These are phyloP conservation scores for Pollenia labialis DNA, from an alignment of 2,888 invertebrate genomes.

Conservation along the genomic window DNA sequence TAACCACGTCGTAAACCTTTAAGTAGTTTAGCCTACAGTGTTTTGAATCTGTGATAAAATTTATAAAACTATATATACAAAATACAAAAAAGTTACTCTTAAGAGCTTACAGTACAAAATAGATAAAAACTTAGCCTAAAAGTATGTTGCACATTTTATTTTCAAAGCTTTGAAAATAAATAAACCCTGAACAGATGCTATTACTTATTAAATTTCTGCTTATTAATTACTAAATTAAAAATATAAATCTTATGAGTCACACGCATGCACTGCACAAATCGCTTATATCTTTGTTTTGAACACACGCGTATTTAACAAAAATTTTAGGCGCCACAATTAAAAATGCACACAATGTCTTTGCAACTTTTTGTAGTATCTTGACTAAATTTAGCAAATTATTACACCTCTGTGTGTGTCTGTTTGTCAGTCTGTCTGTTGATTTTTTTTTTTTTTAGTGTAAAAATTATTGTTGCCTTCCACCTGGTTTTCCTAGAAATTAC, in stretches of 20 bases:
- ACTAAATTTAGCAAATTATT: slow-evolving; percentile 62
- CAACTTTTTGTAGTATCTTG: slow-evolving; percentile 52
- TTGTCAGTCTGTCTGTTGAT: neutral
- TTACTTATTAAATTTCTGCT: neutral
- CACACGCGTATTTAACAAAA: slow-evolving; percentile 6
- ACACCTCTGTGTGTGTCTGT: slow-evolving; percentile 40
- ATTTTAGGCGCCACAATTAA: slow-evolving; percentile 62
- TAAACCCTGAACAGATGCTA: neutral
- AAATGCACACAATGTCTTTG: slow-evolving; percentile 61
- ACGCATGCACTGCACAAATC: slow-evolving; percentile 1
- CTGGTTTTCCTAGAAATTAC: slow-evolving; percentile 51
- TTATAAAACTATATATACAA: too few relatives aligned
- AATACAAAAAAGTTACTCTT: too few relatives aligned
- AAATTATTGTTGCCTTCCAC: slow-evolving; percentile 28
- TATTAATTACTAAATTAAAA: slow-evolving; percentile 12
- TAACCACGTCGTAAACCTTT: too few relatives aligned
- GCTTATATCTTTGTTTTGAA: slow-evolving; percentile 16
- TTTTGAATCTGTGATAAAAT: too few relatives aligned
- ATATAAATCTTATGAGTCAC: slow-evolving; percentile 18
- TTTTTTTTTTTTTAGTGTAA: neutral
- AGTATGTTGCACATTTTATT: too few relatives aligned
- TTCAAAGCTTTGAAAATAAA: too few relatives aligned
- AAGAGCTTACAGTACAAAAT: too few relatives aligned
- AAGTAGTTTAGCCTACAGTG: too few relatives aligned
- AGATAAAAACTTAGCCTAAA: too few relatives aligned